Base-by-base conservation (phyloP, 2,797 vertebrate genomes). In the Spinus olivaceus region DNA sequence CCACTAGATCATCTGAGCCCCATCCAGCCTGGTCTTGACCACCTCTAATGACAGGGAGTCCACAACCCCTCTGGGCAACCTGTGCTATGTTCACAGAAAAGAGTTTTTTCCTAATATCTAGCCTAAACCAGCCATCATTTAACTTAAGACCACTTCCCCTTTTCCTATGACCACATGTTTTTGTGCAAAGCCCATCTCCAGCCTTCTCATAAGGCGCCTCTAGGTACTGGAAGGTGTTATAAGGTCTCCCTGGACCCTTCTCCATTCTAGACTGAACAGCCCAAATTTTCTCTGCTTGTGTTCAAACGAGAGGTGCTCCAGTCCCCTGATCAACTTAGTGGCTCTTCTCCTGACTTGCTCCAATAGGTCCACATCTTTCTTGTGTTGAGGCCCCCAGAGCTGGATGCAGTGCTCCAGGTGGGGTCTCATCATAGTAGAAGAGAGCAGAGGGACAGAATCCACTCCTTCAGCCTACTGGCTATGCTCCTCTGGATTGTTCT, bases 61-160 rank as follows among this genome's bases (percentile, higher is more conserved):
- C n/a, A 51, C 33, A 54, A 3, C 4, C 6, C 39, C 33, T 33
- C 33, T 12, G 8, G 25, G 24, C 7, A 69, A 39, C 16, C 28
- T 53, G 24, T 46, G 53, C 30, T 44, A 33, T 30, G 24, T 69
- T 61, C 64, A 61, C 14, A 56, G 35, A 16, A 41, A 63, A 47
- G 10, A 41, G 10, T 13, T 54, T 63, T 39, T 63, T 41, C 33
- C 41, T 23, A 35, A 10, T 35, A 41, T 19, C 25, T 63, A 63
- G 32, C 15, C 12, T 32, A 42, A 70, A 49, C 14, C 0, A 0
- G 25, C 25, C 1, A 1, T 49, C 2, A 1, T 19, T 49, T 23
- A 49, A 19, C 32, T 49, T 49, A 35, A 49, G 27, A 10, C 8
- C 27, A n/a, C 19, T 49, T 12, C 7, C 14, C 18, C 32, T 49